Evolutionary conservation across 2,113 vertebrate genomes (phyloP).

Genomic region (Pomatorhinus ruficollis): DNA sequence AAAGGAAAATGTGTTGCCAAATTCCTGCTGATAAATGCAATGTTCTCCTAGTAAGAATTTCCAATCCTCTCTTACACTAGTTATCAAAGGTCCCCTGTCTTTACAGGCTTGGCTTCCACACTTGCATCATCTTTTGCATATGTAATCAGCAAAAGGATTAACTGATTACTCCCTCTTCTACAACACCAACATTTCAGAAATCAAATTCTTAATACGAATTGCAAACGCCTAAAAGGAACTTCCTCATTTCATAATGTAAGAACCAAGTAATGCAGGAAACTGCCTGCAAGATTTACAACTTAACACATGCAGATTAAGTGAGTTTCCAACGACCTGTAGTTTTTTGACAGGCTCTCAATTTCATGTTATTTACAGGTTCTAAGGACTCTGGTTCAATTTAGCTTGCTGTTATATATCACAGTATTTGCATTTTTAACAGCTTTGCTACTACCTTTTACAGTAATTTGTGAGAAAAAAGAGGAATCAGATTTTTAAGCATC

Average conservation of each 20-base stretch:
- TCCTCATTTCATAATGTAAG: neutral
- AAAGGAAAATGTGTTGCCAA: neutral
- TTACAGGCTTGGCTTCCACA: neutral
- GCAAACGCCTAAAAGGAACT: neutral
- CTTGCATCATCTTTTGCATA: neutral
- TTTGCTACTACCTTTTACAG: neutral
- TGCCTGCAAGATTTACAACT: neutral
- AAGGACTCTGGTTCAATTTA: neutral
- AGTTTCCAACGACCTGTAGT: neutral
- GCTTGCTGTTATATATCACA: neutral
- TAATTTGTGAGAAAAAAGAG: neutral
- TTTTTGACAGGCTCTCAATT: neutral
- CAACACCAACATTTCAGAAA: neutral
- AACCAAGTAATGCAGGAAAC: neutral
- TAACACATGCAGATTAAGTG: neutral
- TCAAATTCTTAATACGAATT: neutral
- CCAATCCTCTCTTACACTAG: neutral
- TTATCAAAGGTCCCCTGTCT: neutral
- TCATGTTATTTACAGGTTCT: neutral
- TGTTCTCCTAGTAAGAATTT: neutral
- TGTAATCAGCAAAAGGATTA: neutral
- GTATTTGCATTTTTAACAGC: neutral
- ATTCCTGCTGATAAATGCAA: neutral
- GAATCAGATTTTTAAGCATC: neutral
- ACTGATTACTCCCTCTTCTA: neutral